Evolutionary conservation across 2,113 vertebrate genomes (phyloP).

Genomic region (Hippocampus comes): DNA sequence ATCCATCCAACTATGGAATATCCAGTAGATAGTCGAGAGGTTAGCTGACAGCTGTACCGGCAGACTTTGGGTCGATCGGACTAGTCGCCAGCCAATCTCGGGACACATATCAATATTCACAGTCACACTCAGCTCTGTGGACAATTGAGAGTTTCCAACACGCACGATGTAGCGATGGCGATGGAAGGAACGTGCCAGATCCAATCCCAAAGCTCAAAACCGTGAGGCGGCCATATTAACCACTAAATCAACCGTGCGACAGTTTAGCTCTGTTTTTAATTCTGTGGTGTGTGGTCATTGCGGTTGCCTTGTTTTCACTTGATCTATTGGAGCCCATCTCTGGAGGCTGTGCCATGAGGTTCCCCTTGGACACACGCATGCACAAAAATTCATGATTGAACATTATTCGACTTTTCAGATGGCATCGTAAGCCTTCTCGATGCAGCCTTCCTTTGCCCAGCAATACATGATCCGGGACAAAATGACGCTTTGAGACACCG

Average conservation of each 20-base stretch:
- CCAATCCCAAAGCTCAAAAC: not conserved
- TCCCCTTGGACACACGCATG: constrained; percentile 12
- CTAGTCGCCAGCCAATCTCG: no score
- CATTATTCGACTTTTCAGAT: constrained; percentile 65
- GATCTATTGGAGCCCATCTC: constrained; percentile 55
- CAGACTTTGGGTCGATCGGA: not conserved
- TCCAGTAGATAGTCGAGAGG: not conserved
- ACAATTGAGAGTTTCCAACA: not conserved
- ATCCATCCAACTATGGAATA: not conserved
- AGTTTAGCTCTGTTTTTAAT: constrained; percentile 34
- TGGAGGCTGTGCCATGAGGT: constrained; percentile 40
- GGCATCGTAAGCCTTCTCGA: constrained; percentile 53
- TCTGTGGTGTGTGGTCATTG: constrained; percentile 42
- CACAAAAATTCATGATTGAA: constrained; percentile 62
- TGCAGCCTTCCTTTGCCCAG: constrained; percentile 58
- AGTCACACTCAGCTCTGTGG: not conserved
- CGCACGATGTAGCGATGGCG: no score
- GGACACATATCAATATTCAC: no score
- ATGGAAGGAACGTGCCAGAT: no score
- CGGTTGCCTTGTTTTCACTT: constrained; percentile 39
- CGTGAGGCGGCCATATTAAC: not conserved
- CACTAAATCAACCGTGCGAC: not conserved
- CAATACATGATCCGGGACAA: constrained; percentile 70
- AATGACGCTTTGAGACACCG: constrained; percentile 62
- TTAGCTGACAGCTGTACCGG: not conserved